Base-by-base conservation (phyloP, 1,140 invertebrate genomes). In the Oryzaephilus surinamensis region DNA sequence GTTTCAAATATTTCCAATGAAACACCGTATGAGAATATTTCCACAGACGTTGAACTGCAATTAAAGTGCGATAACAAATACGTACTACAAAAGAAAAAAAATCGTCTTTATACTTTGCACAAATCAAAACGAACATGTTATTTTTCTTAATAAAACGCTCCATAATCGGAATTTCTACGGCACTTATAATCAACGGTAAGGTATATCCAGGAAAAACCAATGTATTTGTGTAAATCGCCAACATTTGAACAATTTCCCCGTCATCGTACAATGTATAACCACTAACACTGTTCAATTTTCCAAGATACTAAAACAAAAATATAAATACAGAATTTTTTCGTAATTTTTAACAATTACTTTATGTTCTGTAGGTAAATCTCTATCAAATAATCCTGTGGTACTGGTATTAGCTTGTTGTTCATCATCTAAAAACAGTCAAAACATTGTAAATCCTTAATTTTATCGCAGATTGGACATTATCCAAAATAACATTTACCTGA, bases 131-230 rank as follows among this genome's bases (percentile, higher is more conserved):
- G 40, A 61, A 60, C 23, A 55, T 52, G 29, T 55, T 54, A 5
- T 45, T 37, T 21, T 55, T 48, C 11, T 48, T 28, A 6, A 54
- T 39, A 31, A 47, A 54, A 18, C 46, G 41, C 35, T 57, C 39
- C 36, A 59, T 43, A 27, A 55, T 45, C 19, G 43, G 38, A 13
- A 41, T 51, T 41, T 58, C 54, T 11, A 31, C 31, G 15, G 41
- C 46, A 30, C 49, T 50, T 34, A 61, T 45, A n/a, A 55, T 50
- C 27, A 62, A 46, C 6, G 60, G 60, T 6, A 62, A 35, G 4
- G 56, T 61, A 37, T 60, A 61, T 1, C 58, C 60, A n/a, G 60
- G 60, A 41, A 61, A 60, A 6, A 58, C 60, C 33, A 60, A 43
- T 6, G 58, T 61, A 15, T 57, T 58, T 1, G 57, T 59, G 28